Evolutionary conservation across 1,140 invertebrate genomes (phyloP).

Genomic region (Sycophila sp.): DNA sequence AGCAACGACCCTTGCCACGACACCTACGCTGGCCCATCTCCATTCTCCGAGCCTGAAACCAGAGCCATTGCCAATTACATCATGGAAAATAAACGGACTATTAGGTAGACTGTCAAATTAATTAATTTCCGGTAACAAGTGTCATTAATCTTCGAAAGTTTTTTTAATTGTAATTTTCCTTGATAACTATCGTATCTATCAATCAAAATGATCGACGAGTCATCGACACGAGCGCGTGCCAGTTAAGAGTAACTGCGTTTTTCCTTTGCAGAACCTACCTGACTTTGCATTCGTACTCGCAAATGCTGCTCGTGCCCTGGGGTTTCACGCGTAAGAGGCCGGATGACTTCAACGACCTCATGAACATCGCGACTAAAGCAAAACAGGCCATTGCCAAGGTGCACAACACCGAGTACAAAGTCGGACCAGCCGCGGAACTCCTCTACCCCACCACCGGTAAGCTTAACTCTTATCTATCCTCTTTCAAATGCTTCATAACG

Average conservation of each 20-base stretch:
- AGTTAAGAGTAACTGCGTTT: slow-evolving; percentile 9
- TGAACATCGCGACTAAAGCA: slow-evolving; percentile 75
- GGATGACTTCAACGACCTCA: slow-evolving; percentile 77
- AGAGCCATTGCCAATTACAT: slow-evolving; percentile 75
- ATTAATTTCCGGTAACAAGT: too few relatives aligned
- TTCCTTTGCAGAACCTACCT: slow-evolving; percentile 77
- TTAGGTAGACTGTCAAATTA: too few relatives aligned
- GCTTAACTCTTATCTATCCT: too few relatives aligned
- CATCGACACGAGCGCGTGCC: neutral
- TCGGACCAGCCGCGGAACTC: slow-evolving; percentile 79
- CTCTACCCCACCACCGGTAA: slow-evolving; percentile 78
- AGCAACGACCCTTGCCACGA: slow-evolving; percentile 91
- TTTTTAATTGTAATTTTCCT: too few relatives aligned
- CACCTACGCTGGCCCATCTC: slow-evolving; percentile 84
- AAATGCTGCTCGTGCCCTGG: slow-evolving; percentile 88
- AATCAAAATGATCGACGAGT: too few relatives aligned
- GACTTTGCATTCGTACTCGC: slow-evolving; percentile 89
- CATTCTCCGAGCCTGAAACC: slow-evolving; percentile 95
- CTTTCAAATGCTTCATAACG: too few relatives aligned
- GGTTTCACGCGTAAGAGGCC: slow-evolving; percentile 78
- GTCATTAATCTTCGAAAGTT: too few relatives aligned
- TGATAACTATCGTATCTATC: too few relatives aligned
- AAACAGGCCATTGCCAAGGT: slow-evolving; percentile 76
- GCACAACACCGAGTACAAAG: slow-evolving; percentile 76
- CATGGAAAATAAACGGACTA: slow-evolving; percentile 61